A percentile compares a stretch with the other conserved stretches of the same genome.
These are phyloP conservation scores for Amphibalanus amphitrite DNA, from an alignment of 1,140 invertebrate genomes.

Conservation along the genomic window DNA sequence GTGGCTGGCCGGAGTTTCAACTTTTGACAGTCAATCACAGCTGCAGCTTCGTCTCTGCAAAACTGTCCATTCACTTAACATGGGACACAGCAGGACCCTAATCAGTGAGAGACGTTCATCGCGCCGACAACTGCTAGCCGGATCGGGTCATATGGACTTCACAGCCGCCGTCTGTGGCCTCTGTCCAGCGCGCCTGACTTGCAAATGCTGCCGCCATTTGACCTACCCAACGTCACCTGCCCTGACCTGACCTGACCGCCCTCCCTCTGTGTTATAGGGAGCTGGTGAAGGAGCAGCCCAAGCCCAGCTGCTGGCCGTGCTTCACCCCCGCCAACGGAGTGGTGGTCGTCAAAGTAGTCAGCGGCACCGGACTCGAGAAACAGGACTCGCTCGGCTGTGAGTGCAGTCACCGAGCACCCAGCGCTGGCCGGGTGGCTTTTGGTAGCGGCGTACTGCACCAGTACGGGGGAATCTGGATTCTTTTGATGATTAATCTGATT, in stretches of 20 bases:
- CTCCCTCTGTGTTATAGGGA: too few relatives aligned
- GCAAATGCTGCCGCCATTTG: too few relatives aligned
- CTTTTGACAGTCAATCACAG: slow-evolving; percentile 18
- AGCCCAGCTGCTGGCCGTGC: slow-evolving; percentile 22
- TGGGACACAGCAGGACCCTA: too few relatives aligned
- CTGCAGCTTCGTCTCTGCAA: slow-evolving; percentile 9
- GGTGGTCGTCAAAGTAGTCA: slow-evolving; percentile 27
- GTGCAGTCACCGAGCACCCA: slow-evolving; percentile 8
- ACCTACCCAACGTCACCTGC: neutral
- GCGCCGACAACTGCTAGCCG: too few relatives aligned
- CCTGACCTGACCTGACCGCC: too few relatives aligned
- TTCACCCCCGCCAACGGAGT: slow-evolving; percentile 25
- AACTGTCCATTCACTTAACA: too few relatives aligned
- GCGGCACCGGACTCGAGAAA: slow-evolving; percentile 28
- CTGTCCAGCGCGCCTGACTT: too few relatives aligned
- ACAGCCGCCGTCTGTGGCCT: too few relatives aligned
- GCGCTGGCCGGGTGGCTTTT: neutral
- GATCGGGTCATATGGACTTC: too few relatives aligned
- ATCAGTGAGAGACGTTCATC: too few relatives aligned
- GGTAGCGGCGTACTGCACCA: slow-evolving; percentile 3
- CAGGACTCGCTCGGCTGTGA: slow-evolving; percentile 29
- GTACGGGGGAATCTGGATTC: slow-evolving; percentile 5
- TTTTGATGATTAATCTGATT: neutral
- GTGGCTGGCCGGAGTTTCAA: slow-evolving; percentile 2
- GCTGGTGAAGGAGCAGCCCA: slow-evolving; percentile 22